Evolutionary conservation across 1,140 invertebrate genomes (phyloP), one percentile per base, ranked within the genome.

Genomic region (Ceratosolen fusciceps): DNA sequence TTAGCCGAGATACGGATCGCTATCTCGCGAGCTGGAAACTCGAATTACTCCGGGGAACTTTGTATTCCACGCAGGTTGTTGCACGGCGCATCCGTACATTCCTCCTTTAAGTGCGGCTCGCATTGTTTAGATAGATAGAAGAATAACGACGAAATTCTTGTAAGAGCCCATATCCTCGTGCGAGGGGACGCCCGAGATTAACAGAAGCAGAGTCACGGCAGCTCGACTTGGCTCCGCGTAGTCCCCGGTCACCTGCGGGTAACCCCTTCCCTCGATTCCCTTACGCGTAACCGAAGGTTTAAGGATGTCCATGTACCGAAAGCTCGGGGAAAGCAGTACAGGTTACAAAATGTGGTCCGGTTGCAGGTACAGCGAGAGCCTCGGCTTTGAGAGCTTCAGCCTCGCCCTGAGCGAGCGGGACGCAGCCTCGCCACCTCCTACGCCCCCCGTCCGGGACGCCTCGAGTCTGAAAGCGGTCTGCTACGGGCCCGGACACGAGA

Each of bases 401-500:
- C 83, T 91, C n/a, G 83, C 88, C 39, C 87, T 90, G 82, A 90
- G 86, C 80, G 89, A 90, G 56, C 84, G 88, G 68, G 90, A 90
- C 83, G 87, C 88, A 62, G 85, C 88, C 2, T 91, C 91, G 58
- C 91, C 92, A 80, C 91, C 92, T 21, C 92, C 91, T 47, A 91
- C 91, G 58, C 92, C 93, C 24, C 93, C 94, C 70, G 93, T 94
- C 31, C 91, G 94, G 81, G 94, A 95, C 87, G 92, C 93, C 29
- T 93, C 93, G 74, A 94, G 92, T 84, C 91, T 95, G 83, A 94
- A 94, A 86, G 87, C 90, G 62, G 90, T 95, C 79, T 93, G 93
- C 83, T 94, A 93, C 88, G 93, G 93, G 26, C 93, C 94, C 71
- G 94, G 93, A 77, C 95, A 96, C 91, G 95, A 96, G 88, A 96